A percentile compares a stretch with the other conserved stretches of the same genome.
phyloP scores from a whole-genome alignment of 1,140 invertebrate species.

The Metaphire vulgaris region DNA sequence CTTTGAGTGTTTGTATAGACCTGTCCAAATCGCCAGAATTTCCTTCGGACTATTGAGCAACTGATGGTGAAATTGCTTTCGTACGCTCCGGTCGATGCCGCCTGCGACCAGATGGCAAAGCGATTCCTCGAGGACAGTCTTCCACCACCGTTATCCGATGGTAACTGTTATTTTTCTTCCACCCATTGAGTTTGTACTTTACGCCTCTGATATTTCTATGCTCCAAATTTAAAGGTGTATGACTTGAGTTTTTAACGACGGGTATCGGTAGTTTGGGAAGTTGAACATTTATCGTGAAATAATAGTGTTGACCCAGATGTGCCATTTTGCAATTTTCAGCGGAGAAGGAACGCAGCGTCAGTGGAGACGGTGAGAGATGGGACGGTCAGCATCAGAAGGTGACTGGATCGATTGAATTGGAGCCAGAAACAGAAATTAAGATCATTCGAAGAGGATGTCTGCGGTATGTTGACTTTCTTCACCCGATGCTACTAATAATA shows the following conservation, averaged over 20 bases:
- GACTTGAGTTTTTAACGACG: background rate
- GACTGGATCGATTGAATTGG: constrained; percentile 60
- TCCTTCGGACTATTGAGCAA: constrained; percentile 59
- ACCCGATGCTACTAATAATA: no score
- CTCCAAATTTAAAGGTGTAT: background rate
- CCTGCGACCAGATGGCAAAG: constrained; percentile 76
- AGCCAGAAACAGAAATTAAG: constrained; percentile 63
- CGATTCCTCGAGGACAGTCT: constrained; percentile 77
- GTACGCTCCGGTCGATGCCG: constrained; percentile 68
- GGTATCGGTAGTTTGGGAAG: background rate
- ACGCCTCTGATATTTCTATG: background rate
- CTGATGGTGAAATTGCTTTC: constrained; percentile 62
- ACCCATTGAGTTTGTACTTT: background rate
- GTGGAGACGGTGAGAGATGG: constrained; percentile 62
- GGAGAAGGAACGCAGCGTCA: constrained; percentile 64
- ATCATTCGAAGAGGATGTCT: constrained; percentile 64
- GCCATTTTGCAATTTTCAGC: constrained; percentile 46
- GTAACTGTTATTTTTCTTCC: constrained; percentile 39
- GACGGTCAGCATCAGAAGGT: constrained; percentile 57
- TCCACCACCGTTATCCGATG: constrained; percentile 66
- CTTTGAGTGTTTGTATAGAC: no score
- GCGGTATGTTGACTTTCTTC: constrained; percentile 52
- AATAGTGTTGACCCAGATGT: no score
- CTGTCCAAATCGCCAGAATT: constrained; percentile 51
- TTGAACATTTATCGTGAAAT: background rate